A percentile compares a stretch with the other conserved stretches of the same genome.
Conservation (phyloP, 1,140 invertebrate species). For the Eupristina koningsbergeri region DNA sequence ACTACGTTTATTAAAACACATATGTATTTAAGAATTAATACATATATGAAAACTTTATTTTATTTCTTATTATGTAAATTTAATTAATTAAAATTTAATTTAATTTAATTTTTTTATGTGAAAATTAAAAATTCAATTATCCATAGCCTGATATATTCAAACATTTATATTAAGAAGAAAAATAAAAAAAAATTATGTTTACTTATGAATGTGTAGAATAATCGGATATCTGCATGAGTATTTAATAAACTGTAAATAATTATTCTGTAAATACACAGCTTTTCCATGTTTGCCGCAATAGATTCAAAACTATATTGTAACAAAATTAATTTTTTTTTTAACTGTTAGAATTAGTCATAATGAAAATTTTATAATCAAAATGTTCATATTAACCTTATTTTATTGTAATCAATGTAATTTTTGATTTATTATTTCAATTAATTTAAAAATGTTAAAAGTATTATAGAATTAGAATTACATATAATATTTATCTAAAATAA, state of each 20-base stretch:
- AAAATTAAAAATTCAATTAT: background rate
- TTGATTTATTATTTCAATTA: background rate
- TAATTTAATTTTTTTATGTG: background rate
- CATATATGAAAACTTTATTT: no score
- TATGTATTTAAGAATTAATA: no score
- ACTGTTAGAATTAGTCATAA: background rate
- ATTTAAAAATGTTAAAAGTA: background rate
- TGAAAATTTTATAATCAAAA: background rate
- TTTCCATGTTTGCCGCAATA: background rate
- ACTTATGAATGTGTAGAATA: background rate
- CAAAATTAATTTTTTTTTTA: background rate
- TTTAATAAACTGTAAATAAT: conserved; percentile 12
- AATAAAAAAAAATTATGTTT: background rate
- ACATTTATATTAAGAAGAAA: background rate
- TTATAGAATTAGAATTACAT: background rate
- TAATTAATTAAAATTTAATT: no score
- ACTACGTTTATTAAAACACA: no score
- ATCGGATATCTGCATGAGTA: background rate
- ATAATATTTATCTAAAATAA: background rate
- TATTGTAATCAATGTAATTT: background rate
- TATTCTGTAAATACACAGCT: background rate
- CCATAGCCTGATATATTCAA: background rate
- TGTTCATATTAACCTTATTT: background rate
- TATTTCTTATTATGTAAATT: no score
- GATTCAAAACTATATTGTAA: background rate